These are phyloP conservation scores for Psephotus haematonotus DNA, from an alignment of 2,113 vertebrate genomes.

Conservation along the genomic window DNA sequence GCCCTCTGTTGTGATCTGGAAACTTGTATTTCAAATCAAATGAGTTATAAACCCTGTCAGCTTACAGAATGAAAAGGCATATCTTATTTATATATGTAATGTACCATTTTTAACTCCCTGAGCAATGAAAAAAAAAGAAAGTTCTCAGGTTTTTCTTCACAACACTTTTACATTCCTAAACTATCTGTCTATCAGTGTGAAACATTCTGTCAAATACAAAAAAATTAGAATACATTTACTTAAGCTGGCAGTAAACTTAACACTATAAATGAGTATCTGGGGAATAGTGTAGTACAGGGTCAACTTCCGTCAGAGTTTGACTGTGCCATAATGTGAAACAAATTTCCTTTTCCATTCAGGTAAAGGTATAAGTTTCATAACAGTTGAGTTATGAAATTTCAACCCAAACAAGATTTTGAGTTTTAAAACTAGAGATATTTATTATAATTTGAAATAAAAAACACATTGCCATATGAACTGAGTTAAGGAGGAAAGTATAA, in stretches of 20 bases:
- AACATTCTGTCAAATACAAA: not conserved
- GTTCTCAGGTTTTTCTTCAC: not conserved
- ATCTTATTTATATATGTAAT: not conserved
- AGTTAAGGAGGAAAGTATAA: not conserved
- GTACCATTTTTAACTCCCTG: not conserved
- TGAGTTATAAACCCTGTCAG: not conserved
- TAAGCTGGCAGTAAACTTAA: not conserved
- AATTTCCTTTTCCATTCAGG: not conserved
- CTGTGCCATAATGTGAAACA: not conserved
- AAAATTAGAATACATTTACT: slow-evolving; percentile 22
- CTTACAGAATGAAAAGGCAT: not conserved
- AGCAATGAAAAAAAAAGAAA: not conserved
- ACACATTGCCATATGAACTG: not conserved
- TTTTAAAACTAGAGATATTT: not conserved
- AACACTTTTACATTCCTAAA: not conserved
- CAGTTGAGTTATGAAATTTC: not conserved
- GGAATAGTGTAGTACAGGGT: not conserved
- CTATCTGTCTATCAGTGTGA: not conserved
- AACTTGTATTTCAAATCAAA: not conserved
- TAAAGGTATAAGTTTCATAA: not conserved
- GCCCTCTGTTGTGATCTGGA: not conserved
- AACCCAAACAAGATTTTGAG: not conserved
- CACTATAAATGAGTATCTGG: not conserved
- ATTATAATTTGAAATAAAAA: not conserved
- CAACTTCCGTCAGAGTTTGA: not conserved